These are phyloP conservation scores for Raja brachyura DNA, from an alignment of 2,113 vertebrate species.

Conservation along the genomic window DNA sequence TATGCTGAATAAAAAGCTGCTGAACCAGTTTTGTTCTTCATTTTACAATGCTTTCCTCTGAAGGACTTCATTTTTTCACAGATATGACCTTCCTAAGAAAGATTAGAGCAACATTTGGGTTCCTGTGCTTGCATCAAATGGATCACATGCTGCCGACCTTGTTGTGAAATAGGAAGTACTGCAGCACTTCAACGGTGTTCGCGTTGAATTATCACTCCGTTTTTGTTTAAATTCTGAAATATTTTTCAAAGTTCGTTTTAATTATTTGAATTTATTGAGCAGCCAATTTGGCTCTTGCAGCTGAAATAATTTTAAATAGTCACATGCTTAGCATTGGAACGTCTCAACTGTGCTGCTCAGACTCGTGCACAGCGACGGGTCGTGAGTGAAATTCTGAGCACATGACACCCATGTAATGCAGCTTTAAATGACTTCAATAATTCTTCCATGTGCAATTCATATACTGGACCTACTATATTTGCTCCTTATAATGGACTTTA, in stretches of 20 bases:
- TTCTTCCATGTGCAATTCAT: background rate
- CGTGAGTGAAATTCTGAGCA: background rate
- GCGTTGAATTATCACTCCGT: background rate
- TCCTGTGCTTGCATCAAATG: background rate
- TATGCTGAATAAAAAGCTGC: background rate
- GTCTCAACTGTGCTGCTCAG: background rate
- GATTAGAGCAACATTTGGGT: background rate
- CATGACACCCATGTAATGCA: background rate
- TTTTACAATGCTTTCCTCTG: background rate
- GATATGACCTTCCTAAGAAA: background rate
- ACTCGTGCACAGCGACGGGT: background rate
- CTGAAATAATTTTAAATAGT: background rate
- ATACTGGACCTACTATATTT: background rate
- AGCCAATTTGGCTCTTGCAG: background rate
- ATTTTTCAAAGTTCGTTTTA: background rate
- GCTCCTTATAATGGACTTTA: background rate
- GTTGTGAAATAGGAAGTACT: slow-evolving; percentile 21
- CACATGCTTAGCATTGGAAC: background rate
- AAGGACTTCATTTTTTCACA: background rate
- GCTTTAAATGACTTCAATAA: background rate
- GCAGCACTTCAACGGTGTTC: background rate
- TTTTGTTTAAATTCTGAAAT: background rate
- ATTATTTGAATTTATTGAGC: background rate
- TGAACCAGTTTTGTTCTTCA: background rate
- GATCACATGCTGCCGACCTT: background rate